phyloP scores from a whole-genome alignment of 2,888 invertebrate species.

The Leptinotarsa peninsularis region DNA sequence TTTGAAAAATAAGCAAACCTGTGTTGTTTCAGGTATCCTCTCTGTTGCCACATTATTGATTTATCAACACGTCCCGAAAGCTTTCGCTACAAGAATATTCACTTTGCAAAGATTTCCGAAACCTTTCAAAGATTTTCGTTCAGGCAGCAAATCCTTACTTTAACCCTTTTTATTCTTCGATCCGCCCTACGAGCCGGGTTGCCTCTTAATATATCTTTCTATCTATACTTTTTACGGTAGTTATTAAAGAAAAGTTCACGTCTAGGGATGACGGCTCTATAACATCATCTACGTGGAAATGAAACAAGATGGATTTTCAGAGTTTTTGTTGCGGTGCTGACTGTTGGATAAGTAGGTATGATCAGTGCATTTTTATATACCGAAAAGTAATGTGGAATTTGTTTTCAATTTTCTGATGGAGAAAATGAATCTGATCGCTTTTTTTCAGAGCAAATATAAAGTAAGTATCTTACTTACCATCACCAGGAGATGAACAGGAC shows the following conservation, averaged over 20 bases:
- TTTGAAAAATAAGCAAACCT: conserved; percentile 19
- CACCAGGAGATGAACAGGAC: no score
- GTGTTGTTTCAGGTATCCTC: neutral
- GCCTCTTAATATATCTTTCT: conserved; percentile 37
- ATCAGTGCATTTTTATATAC: no score
- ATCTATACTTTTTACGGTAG: conserved; percentile 29
- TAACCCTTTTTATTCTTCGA: conserved; percentile 40
- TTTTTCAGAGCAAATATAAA: no score
- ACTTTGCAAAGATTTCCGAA: conserved; percentile 51
- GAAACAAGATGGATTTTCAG: neutral
- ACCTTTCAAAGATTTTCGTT: conserved; percentile 49
- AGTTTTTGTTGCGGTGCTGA: neutral
- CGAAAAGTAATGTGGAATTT: no score
- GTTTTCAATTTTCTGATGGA: no score
- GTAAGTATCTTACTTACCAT: no score
- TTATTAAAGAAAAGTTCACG: conserved; percentile 27
- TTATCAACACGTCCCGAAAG: conserved; percentile 41
- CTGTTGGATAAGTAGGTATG: neutral
- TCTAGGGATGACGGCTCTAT: conserved; percentile 9
- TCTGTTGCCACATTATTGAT: conserved; percentile 40
- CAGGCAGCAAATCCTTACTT: conserved; percentile 46
- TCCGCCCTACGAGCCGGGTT: conserved; percentile 22
- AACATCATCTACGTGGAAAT: neutral
- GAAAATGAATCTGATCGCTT: no score
- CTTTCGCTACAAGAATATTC: conserved; percentile 51